Base-by-base conservation (phyloP, 2,888 invertebrate species). In the Dione vanillae region DNA sequence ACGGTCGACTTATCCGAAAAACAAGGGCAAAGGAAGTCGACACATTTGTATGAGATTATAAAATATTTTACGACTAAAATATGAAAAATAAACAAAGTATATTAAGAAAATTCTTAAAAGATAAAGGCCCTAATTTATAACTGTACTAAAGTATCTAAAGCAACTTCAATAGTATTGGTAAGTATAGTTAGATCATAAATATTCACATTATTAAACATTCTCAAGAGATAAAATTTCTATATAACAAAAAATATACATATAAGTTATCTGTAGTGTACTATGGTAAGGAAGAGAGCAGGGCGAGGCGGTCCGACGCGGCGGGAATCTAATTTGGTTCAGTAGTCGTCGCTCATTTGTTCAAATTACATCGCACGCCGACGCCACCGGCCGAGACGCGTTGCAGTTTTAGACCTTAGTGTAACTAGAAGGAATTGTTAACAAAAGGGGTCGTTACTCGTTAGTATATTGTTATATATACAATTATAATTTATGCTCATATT, bases 301-400 rank as follows among this genome's bases (percentile, higher is more conserved):
- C 58, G 74, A 67, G 72, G 75, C 80, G 76, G 78, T 74, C 81
- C 78, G 79, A 78, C 80, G 77, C 77, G 77, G 77, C 79, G 78
- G 90, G 85, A 94, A 95, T 94, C 94, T 95, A 95, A 95, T 95
- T 95, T 95, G 94, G 94, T 94, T 94, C 92, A 90, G 90, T 91
- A 91, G 94, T 91, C 92, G 89, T 90, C 91, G 93, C 94, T 95
- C 95, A 95, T 95, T 95, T 95, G 94, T 95, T 94, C 94, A 90
- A 93, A 94, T 94, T 94, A 94, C 89, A 72, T 85, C 84, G 78
- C 79, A 69, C 75, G 67, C 78, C 73, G 75, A 66, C 76, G 76
- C 69, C 68, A 65, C 69, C 71, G 72, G 70, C 69, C 76, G 73
- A 76, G 75, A 76, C 74, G 72, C 45, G 61, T 59, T 65, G 47